Evolutionary conservation across 2,888 invertebrate species (phyloP), one percentile per base, ranked within the genome.

Genomic region (Anodontia alba): DNA sequence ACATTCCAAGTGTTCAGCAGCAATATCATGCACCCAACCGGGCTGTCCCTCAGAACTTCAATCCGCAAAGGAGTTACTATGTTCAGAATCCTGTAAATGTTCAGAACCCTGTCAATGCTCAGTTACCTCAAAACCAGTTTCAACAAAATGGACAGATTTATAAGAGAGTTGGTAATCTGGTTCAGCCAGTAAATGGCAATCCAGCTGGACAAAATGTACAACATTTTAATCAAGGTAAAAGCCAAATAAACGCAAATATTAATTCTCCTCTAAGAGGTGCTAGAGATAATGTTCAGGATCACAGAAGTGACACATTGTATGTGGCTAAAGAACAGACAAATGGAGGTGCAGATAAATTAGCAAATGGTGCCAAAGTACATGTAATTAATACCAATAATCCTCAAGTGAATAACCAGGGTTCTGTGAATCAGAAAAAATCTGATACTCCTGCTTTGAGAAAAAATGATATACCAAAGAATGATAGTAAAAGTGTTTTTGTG

Each of bases 131-230:
- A 3, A 38, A 42, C 7, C 20, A 20, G 20, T 72, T 72, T 17
- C 72, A 72, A 23, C 33, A 36, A 15, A 36, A 57, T 38, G 72
- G 72, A 8, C 72, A 72, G 57, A 29, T 49, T 15, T 72, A 72
- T 36, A 72, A 54, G 49, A 51, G 72, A 36, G 72, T 72, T 51
- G 72, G 72, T 38, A 36, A 72, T 51, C 8, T 20, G 3, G n/a
- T 36, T 36, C 17, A n/a, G 2, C 36, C 33, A 8, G n/a, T 10
- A 26, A 43, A 23, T 43, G n/a, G 42, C 12, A 26, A 43, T 42
- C 42, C 46, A 23, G 8, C 69, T 12, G 69, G 69, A 43, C 42
- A 69, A 43, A 69, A 69, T 69, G 69, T 69, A 15, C 42, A 42
- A 38, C 1, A 69, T 23, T 69, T 69, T n/a, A 69, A 69, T 20